Evolutionary conservation across 2,113 vertebrate species (phyloP), one percentile per base, ranked within the genome.

Genomic region (Lycaon pictus): DNA sequence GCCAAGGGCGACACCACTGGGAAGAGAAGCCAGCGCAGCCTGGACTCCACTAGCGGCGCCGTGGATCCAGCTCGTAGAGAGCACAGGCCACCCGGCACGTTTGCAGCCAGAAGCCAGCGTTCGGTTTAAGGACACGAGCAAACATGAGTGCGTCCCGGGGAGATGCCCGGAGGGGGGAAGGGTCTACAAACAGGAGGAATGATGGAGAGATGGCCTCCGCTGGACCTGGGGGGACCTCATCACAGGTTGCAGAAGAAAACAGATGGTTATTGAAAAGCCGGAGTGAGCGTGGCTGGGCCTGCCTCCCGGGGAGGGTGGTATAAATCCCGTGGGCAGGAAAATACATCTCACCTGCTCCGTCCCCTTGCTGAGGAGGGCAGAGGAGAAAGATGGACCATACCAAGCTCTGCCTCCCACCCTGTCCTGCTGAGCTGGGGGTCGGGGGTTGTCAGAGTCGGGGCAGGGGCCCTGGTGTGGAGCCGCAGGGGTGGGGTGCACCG

Each of bases 401-500:
- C 6, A 32, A 32, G 9, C 25, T 53, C 35, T 1, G 5, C 60
- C 79, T 16, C 37, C 16, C n/a, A 16, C 11, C 16, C 56, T 37
- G 22, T 23, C 19, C 82, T 15, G 17, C 27, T 0, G 8, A 23
- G 3, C 43, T 8, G 25, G 13, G 72, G 27, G 23, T 19, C 22
- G 19, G 1, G 0, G 5, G 51, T 15, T 11, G 35, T 48, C 35
- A 48, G 60, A 58, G 67, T 4, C 7, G 1, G 55, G 53, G 25
- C 3, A 12, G 69, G 48, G 17, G 11, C 8, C 53, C 74, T 2
- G 20, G 71, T 11, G 2, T 15, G 4, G 37, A 7, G 43, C 77
- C 3, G 12, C 10, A 0, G 32, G 1, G 8, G 11, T 5, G 51
- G 58, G 56, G 35, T 7, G 8, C 0, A 0, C 0, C 11, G 16